Conservation (phyloP, 2,797 vertebrate species). For the Pseudomugil tenellus region DNA sequence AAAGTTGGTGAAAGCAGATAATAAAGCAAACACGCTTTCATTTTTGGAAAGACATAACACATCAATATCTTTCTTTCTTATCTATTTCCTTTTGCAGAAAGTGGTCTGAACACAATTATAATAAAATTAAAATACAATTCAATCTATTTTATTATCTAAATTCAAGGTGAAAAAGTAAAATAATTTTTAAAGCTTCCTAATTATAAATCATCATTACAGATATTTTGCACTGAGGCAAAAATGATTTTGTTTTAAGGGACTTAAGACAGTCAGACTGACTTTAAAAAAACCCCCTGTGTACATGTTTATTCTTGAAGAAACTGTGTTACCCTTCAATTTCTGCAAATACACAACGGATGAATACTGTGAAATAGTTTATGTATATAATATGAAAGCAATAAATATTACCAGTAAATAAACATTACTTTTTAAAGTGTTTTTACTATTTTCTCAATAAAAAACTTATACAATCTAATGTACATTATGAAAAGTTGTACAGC, state of each 20-base stretch:
- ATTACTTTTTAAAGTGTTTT: constrained; percentile 79
- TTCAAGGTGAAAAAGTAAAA: constrained; percentile 38
- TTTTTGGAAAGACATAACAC: constrained; percentile 50
- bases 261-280: constrained; percentile 38
- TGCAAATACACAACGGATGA: constrained; percentile 63
- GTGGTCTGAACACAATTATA: constrained; percentile 38
- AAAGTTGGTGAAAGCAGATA: constrained; percentile 30
- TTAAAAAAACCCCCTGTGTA: constrained; percentile 52
- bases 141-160: constrained; percentile 36
- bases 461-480: constrained; percentile 88
- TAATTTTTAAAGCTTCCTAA: constrained; percentile 30
- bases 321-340: constrained; percentile 61
- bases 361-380: constrained; percentile 62
- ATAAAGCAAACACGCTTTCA: constrained; percentile 55
- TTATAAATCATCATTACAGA: constrained; percentile 32
- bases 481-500: constrained; percentile 88
- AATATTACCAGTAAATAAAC: constrained; percentile 87
- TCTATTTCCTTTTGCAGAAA: constrained; percentile 24
- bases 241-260: constrained; percentile 42
- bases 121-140: constrained; percentile 6
- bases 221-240: constrained; percentile 38
- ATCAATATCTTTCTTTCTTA: constrained; percentile 38
- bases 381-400: constrained; percentile 82
- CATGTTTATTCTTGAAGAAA: constrained; percentile 43
- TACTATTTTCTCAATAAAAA: constrained; percentile 85